Percentiles rank a stretch among this genome's conserved stretches.
Evolutionary conservation across 2,888 invertebrate species (phyloP).

Genomic region (Morpho deidamia): DNA sequence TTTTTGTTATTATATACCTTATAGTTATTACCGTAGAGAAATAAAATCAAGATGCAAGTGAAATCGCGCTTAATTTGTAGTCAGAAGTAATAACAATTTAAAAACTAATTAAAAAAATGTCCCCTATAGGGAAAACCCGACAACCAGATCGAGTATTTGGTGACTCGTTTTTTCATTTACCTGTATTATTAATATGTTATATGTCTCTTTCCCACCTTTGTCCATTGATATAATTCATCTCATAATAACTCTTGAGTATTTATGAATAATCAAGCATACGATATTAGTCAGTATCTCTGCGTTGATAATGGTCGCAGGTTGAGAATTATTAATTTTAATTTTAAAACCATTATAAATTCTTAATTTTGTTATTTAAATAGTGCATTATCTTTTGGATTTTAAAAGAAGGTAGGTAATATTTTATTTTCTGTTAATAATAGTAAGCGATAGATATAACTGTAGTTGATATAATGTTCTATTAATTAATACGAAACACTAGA

Average conservation of each 20-base stretch:
- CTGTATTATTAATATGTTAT: conserved; percentile 16
- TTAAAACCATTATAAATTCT: no score
- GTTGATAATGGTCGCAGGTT: not conserved
- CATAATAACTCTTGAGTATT: conserved; percentile 13
- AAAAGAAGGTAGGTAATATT: no score
- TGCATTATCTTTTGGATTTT: not conserved
- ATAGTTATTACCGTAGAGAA: no score
- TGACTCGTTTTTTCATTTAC: conserved; percentile 14
- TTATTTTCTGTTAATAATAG: no score
- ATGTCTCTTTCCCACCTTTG: conserved; percentile 11
- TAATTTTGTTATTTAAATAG: no score
- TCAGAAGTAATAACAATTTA: not conserved
- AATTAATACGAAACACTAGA: no score
- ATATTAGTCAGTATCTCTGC: conserved; percentile 11
- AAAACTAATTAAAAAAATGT: conserved; percentile 13
- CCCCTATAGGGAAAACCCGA: conserved; percentile 18
- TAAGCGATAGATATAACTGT: no score
- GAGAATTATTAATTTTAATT: not conserved
- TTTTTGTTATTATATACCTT: no score
- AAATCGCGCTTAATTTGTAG: no score
- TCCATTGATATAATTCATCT: conserved; percentile 2
- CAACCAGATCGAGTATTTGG: not conserved
- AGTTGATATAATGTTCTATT: no score
- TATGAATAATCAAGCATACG: conserved; percentile 9
- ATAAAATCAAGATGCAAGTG: no score